These are phyloP conservation scores for Cephalopterus ornatus DNA, from an alignment of 2,113 vertebrate genomes.

Conservation along the genomic window DNA sequence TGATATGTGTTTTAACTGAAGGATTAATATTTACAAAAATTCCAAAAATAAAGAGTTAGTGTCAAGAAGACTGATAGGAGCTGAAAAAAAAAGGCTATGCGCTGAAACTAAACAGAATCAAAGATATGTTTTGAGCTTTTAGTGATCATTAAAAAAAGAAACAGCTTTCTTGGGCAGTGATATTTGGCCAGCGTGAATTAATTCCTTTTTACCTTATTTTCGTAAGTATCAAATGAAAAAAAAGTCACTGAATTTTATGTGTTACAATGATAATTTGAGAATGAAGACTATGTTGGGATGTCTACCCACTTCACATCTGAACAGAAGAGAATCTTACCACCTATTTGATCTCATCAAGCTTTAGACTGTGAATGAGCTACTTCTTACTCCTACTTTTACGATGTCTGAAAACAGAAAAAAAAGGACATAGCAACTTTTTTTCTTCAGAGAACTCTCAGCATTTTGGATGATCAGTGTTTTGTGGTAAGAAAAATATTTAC, in stretches of 20 bases:
- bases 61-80: neutral
- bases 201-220: neutral
- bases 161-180: neutral
- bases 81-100: fast-evolving
- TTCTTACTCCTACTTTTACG: neutral
- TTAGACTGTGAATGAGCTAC: neutral
- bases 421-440: neutral
- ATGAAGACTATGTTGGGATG: neutral
- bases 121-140: neutral
- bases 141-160: neutral
- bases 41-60: neutral
- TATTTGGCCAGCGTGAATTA: neutral
- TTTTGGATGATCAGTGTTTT: neutral
- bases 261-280: neutral
- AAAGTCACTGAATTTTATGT: neutral
- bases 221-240: neutral
- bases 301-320: neutral
- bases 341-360: neutral
- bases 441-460: neutral
- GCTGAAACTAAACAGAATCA: neutral
- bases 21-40: neutral
- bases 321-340: neutral
- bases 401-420: neutral
- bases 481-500: neutral
- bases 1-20: neutral